Evolutionary conservation across 53 echinoderm and acorn worm species (phyloP).

Genomic region (Glandiceps talaboti): DNA sequence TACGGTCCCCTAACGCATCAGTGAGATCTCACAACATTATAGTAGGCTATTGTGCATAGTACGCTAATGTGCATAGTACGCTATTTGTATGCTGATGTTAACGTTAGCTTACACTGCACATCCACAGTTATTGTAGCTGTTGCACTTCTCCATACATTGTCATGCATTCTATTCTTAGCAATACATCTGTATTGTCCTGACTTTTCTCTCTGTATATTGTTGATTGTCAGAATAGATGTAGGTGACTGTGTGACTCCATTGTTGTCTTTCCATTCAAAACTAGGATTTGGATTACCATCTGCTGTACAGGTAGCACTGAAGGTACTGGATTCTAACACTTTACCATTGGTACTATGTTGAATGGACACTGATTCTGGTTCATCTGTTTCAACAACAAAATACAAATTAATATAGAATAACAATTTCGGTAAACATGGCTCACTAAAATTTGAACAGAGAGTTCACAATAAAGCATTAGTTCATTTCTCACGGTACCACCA

Average conservation of each 20-base stretch:
- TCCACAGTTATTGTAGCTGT: neutral
- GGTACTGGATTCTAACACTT: neutral
- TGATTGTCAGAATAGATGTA: neutral
- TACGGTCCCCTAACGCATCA: no score
- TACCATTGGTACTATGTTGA: no score
- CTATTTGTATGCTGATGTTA: no score
- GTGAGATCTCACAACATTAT: no score
- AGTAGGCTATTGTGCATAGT: no score
- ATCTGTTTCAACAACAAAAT: no score
- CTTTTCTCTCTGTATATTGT: neutral
- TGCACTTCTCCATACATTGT: neutral
- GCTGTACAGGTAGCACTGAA: neutral
- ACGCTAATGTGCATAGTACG: no score
- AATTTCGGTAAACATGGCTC: no score
- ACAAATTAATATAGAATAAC: no score
- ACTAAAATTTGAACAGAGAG: no score
- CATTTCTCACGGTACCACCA: no score
- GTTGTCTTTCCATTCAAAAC: neutral
- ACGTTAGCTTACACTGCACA: neutral
- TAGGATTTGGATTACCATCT: neutral
- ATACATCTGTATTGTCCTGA: neutral
- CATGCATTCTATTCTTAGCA: neutral
- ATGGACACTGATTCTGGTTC: neutral
- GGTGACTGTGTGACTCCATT: neutral
- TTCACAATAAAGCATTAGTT: no score